phyloP scores from a whole-genome alignment of 2,888 invertebrate species.

The Biston stratarius region DNA sequence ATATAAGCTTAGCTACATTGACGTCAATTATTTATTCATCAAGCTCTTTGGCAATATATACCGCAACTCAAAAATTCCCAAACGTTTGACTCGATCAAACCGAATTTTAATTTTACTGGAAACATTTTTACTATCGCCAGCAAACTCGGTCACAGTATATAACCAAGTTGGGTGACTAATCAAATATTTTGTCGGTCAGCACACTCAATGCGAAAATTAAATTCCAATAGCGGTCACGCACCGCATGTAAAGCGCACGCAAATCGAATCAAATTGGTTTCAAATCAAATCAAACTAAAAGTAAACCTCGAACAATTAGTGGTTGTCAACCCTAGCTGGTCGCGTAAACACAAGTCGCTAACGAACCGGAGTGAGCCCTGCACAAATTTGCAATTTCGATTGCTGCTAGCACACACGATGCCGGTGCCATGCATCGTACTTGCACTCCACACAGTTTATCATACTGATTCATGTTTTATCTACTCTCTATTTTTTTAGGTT shows the following conservation, averaged over 20 bases:
- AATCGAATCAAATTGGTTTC: slow-evolving; percentile 40
- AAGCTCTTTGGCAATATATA: neutral
- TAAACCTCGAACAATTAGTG: slow-evolving; percentile 75
- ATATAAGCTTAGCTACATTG: neutral
- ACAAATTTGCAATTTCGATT: slow-evolving; percentile 87
- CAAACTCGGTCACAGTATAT: slow-evolving; percentile 27
- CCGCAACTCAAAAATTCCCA: neutral
- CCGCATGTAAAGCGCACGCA: slow-evolving; percentile 39
- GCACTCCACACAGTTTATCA: slow-evolving; percentile 8
- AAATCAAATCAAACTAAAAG: slow-evolving; percentile 66
- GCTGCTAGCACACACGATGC: slow-evolving; percentile 67
- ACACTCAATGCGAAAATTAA: slow-evolving; percentile 23
- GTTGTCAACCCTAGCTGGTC: slow-evolving; percentile 79
- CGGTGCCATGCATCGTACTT: slow-evolving; percentile 43
- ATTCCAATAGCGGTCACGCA: slow-evolving; percentile 29
- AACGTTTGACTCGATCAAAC: neutral
- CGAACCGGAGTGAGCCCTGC: slow-evolving; percentile 83
- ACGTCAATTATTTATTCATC: neutral
- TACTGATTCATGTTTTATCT: too few species aligned
- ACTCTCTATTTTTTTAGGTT: too few species aligned
- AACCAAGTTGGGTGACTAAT: slow-evolving; percentile 29
- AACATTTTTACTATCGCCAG: slow-evolving; percentile 17
- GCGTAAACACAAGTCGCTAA: slow-evolving; percentile 85
- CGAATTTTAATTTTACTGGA: slow-evolving; percentile 9
- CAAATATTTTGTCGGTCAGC: slow-evolving; percentile 35